Evolutionary conservation across 1,140 invertebrate species (phyloP), one percentile per base, ranked within the genome.

Genomic region (Danaus melanippus): DNA sequence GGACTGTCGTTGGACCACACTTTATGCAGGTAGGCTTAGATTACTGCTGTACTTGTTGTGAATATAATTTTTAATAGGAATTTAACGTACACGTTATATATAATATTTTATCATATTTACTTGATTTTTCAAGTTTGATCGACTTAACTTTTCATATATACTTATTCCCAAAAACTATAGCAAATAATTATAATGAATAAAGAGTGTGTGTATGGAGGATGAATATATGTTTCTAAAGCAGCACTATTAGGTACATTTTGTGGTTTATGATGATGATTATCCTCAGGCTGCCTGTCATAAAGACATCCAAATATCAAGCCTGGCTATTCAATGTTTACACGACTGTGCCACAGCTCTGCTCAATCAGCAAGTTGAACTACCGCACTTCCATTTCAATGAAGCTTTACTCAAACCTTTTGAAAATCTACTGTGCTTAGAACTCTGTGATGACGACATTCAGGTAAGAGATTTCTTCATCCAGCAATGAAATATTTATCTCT

Each of bases 351-450:
- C 94, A 6, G 92, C 94, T 0, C 77, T 98, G 11, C 84, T 98
- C n/a, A 95, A 95, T 65, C 94, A 95, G 71, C 94, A 96, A 75
- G 89, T 92, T 0, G 97, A 98, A 79, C 81, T 96, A 46, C 92
- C 95, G 0, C 94, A 97, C 86, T 98, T 97, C 77, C 96, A 98
- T 74, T 97, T 97, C 73, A 98, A 98, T 76, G 97, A 98, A 84
- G 94, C 95, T 1, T 87, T 98, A 4, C 93, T 98, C 62, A 98
- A 98, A 73, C 96, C 96, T 0, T 98, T 97, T 81, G 96, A 98
- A 86, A 97, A 97, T 82, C 89, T 98, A 12, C 86, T 98, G 0
- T 97, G 95, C 82, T 89, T 98, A 56, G 96, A 98, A 79, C 87
- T 97, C 1, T 97, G 95, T 79, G 96, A 98, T 80, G 90, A 92